Evolutionary conservation across 2,888 invertebrate genomes (phyloP).

Genomic region (Leptura quadrifasciata): DNA sequence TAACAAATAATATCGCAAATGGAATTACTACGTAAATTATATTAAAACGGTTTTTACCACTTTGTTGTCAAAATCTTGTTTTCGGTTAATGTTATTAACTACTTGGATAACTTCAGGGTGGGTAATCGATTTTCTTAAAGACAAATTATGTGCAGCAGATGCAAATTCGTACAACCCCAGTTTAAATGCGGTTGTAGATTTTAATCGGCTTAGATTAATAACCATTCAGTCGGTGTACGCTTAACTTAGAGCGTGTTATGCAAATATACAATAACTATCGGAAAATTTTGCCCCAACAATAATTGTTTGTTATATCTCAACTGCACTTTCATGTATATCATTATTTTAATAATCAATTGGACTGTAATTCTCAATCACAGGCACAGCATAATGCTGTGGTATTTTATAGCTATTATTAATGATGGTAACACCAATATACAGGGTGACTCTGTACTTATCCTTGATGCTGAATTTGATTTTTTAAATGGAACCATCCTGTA

Average conservation of each 20-base stretch:
- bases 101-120: not conserved
- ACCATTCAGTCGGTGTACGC: not conserved
- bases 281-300: no score
- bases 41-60: constrained; percentile 4
- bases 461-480: no score
- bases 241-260: not conserved
- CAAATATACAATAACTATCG: not conserved
- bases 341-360: no score
- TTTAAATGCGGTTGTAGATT: constrained; percentile 7
- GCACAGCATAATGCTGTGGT: no score
- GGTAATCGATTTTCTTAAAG: not conserved
- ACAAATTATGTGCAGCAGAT: constrained; percentile 3
- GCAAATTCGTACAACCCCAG: constrained; percentile 2
- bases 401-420: no score
- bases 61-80: not conserved
- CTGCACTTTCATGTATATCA: no score
- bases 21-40: not conserved
- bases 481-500: no score
- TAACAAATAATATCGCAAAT: constrained; percentile 8
- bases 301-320: no score
- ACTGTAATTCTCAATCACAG: no score
- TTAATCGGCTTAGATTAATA: constrained; percentile 4
- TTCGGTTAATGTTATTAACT: not conserved
- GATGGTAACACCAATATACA: no score
- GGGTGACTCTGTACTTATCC: no score